Evolutionary conservation across 1,140 invertebrate species (phyloP).

Genomic region (Monomorium pharaonis): DNA sequence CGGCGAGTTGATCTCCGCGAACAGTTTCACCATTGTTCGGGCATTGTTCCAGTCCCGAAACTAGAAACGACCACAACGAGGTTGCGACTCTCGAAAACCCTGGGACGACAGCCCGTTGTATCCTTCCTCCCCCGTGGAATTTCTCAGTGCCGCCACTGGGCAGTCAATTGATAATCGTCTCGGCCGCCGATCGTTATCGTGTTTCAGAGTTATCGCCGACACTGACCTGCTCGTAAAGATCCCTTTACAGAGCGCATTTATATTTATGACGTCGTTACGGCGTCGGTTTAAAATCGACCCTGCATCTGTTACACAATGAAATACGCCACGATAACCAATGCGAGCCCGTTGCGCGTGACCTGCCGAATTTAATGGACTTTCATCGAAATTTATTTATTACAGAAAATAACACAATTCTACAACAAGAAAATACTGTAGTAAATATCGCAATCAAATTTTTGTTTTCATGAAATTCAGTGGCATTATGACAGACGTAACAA

Average conservation of each 20-base stretch:
- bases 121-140: slow-evolving; percentile 24
- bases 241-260: slow-evolving; percentile 9
- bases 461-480: background rate
- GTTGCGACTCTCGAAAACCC: slow-evolving; percentile 31
- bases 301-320: slow-evolving; percentile 3
- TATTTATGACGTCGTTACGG: slow-evolving; percentile 45
- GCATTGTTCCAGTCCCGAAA: slow-evolving; percentile 51
- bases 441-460: background rate
- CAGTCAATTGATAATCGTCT: slow-evolving; percentile 49
- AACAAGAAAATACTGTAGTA: background rate
- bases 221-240: slow-evolving; percentile 18
- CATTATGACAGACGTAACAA: background rate
- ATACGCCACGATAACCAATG: slow-evolving; percentile 13
- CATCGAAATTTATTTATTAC: slow-evolving; percentile 6
- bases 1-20: slow-evolving; percentile 3
- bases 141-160: slow-evolving; percentile 5
- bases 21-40: slow-evolving; percentile 22
- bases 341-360: background rate
- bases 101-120: slow-evolving; percentile 25
- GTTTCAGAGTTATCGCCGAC: background rate
- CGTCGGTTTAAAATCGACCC: slow-evolving; percentile 33
- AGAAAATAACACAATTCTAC: background rate
- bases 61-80: slow-evolving; percentile 49
- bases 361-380: background rate
- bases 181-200: slow-evolving; percentile 29